Base-by-base conservation (phyloP, 2,888 invertebrate species). In the Plemyria rubiginata region DNA sequence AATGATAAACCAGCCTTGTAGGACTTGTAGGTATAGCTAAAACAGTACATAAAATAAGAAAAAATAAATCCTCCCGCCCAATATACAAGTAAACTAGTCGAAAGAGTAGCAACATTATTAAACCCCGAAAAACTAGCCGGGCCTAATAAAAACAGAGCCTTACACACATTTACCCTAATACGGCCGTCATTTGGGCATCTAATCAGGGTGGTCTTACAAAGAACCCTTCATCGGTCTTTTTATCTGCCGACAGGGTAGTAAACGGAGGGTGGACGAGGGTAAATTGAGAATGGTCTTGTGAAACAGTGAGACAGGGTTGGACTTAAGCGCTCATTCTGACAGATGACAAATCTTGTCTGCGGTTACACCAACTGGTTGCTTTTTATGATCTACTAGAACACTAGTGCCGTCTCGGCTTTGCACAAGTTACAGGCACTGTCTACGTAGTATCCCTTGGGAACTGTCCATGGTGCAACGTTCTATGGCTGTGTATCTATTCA, bases 181-280 rank as follows among this genome's bases (percentile, higher is more conserved):
- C 80, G 29, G 67, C 79, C 82, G 77, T 83, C 85, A 86, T 85
- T 85, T 85, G 78, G 77, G 78, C 87, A 79, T 84, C 85, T 88
- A 90, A 90, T 90, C 90, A 87, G 67, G 55, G 49, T 82, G 28
- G 13, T 38, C 51, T 38, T 45, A 85, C 81, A 84, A 79, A 62
- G 64, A 68, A 70, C 66, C 67, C 63, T 43, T 54, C 52, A 54
- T 57, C 54, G 54, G 56, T 46, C 86, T 87, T 67, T 60, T 88
- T 89, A 89, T 89, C 90, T 86, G 77, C 80, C 41, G 77, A 73
- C 72, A 75, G 78, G 78, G 82, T 80, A 79, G 83, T 85, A 87
- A 86, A 80, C 49, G 16, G 28, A 50, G 52, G 52, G 52, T 50
- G 32, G 45, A 59, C 16, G 62, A 79, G 78, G 79, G 79, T 74